Conservation (phyloP, 2,888 invertebrate species). For the Drosophila anomelani region DNA sequence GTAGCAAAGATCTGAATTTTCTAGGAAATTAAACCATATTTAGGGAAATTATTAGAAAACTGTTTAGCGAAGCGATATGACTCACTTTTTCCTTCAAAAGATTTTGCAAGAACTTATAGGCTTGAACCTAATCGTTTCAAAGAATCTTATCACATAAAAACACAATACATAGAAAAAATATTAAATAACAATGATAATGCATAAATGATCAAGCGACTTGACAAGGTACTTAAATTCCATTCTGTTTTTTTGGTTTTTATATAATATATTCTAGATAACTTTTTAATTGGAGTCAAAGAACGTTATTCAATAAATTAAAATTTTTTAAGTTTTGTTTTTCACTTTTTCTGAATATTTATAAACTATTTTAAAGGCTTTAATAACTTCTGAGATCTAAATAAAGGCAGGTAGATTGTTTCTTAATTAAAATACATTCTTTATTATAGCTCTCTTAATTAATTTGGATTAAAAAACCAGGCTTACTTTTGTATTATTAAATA, state of each 20-base stretch:
- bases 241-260: no score
- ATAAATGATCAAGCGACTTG: background rate
- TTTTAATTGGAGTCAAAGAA: background rate
- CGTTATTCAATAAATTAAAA: background rate
- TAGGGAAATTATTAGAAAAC: background rate
- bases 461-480: no score
- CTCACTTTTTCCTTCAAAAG: background rate
- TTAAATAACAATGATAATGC: background rate
- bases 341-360: no score
- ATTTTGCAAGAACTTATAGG: no score
- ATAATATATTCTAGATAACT: background rate
- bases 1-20: background rate
- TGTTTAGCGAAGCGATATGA: background rate
- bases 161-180: background rate
- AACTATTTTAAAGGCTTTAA: no score
- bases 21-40: background rate
- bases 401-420: no score
- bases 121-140: conserved; percentile 2
- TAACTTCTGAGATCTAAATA: no score
- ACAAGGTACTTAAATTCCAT: background rate
- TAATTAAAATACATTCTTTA: no score
- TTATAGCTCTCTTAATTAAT: no score
- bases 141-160: conserved; percentile 1
- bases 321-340: background rate
- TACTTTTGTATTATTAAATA: no score